Evolutionary conservation across 2,888 invertebrate genomes (phyloP), one percentile per base, ranked within the genome.

Genomic region (Pelosia muscerda): DNA sequence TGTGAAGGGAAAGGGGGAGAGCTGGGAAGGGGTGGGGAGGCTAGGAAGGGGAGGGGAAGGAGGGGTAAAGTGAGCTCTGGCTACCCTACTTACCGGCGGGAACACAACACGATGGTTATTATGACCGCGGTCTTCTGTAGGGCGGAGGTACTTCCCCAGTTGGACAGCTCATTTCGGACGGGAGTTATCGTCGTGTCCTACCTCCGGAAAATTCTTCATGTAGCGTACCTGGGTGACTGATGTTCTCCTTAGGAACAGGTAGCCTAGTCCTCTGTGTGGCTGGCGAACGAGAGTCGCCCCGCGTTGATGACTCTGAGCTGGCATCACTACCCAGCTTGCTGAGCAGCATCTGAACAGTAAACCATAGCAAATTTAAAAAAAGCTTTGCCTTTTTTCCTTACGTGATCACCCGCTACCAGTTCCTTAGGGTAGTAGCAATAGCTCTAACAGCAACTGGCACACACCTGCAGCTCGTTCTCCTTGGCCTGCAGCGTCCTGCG

Each of bases 401-500:
- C 10, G 38, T 4, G 15, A 15, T 38, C 13, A 15, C 1, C 15
- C 1, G 2, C 2, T 15, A 19, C 42, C 19, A 6, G 42, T 42
- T 42, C 1, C 42, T 19, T 42, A 8, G 19, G 49, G n/a, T 2
- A 42, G 1, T 42, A 19, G 19, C 42, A 19, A 42, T 6, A 11
- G 0, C 22, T 13, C 1, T 25, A 55, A 5, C 6, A 25, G 6
- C 10, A 11, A 4, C 23, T 23, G 22, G 22, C 11, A 3, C 57
- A 28, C 6, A 96, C 97, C 95, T 98, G 97, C 77, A 98, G 90
- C 84, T 98, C 98, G 61, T 97, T 96, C 87, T 98, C 98, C 84
- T 97, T 97, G 79, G 98, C 98, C 90, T 98, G 96, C 71, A 99
- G 95, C 54, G 97, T 97, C 84, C 98, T 97, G 26, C 97, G 94